Percentiles rank a stretch among this genome's conserved stretches.
Evolutionary conservation across 2,888 invertebrate species (phyloP).

Genomic region (Tinea semifulvella): DNA sequence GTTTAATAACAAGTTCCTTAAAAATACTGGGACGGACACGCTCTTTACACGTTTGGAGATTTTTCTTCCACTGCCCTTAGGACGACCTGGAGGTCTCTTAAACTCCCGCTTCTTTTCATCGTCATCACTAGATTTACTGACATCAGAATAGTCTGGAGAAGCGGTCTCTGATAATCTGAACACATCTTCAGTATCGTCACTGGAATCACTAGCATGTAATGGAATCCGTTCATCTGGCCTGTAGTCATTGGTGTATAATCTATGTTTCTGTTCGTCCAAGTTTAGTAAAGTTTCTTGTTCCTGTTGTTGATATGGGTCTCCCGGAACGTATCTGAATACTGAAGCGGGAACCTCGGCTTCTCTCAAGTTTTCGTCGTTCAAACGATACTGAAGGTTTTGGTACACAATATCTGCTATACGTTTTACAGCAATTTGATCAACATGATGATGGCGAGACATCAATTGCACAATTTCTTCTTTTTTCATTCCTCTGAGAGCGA

Average conservation of each 20-base stretch:
- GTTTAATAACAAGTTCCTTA: slow-evolving; percentile 81
- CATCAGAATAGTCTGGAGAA: slow-evolving; percentile 52
- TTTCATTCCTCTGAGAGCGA: slow-evolving; percentile 41
- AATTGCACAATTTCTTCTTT: slow-evolving; percentile 45
- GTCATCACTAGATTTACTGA: slow-evolving; percentile 55
- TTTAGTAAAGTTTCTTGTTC: slow-evolving; percentile 44
- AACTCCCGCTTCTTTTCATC: slow-evolving; percentile 41
- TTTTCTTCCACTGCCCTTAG: slow-evolving; percentile 58
- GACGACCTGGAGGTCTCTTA: slow-evolving; percentile 65
- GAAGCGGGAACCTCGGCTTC: slow-evolving; percentile 27
- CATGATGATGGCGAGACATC: slow-evolving; percentile 35
- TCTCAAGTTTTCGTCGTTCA: slow-evolving; percentile 41
- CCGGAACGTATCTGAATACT: slow-evolving; percentile 41
- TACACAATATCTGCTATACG: slow-evolving; percentile 43
- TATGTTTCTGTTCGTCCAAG: slow-evolving; percentile 40
- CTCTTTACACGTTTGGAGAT: slow-evolving; percentile 52
- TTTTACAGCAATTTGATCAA: slow-evolving; percentile 35
- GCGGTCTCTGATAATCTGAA: slow-evolving; percentile 46
- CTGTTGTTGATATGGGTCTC: slow-evolving; percentile 37
- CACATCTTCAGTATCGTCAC: slow-evolving; percentile 51
- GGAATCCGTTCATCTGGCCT: slow-evolving; percentile 40
- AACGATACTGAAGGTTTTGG: slow-evolving; percentile 42
- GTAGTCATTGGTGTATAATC: slow-evolving; percentile 40
- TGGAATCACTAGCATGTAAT: slow-evolving; percentile 35
- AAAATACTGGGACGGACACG: slow-evolving; percentile 82